Conservation (phyloP, 1,140 invertebrate species). For the Atta cephalotes region DNA sequence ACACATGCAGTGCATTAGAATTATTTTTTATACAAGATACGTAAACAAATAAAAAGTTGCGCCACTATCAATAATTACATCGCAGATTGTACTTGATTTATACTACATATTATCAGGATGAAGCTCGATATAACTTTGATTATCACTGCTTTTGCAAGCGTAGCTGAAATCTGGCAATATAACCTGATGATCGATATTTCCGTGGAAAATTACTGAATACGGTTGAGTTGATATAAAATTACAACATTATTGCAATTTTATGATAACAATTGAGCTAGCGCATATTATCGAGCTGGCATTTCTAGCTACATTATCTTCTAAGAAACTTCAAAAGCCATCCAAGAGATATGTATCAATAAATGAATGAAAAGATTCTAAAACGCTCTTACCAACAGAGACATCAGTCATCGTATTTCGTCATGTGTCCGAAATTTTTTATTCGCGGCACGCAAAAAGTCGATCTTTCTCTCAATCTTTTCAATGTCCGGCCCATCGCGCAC, state of each 20-base stretch:
- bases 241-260: neutral
- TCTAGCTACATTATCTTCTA: neutral
- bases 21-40: neutral
- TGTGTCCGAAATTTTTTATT: conserved; percentile 30
- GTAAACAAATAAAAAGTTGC: conserved; percentile 1
- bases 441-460: neutral
- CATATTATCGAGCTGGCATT: neutral
- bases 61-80: conserved; percentile 25
- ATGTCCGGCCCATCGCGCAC: conserved; percentile 75
- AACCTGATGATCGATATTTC: conserved; percentile 39
- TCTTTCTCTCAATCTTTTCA: conserved; percentile 29
- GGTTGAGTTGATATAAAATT: neutral
- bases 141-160: conserved; percentile 56
- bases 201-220: neutral
- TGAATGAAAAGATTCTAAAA: neutral
- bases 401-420: conserved; percentile 44
- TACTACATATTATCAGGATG: conserved; percentile 16
- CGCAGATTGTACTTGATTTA: conserved; percentile 24
- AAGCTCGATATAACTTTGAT: conserved; percentile 58
- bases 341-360: neutral
- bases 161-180: conserved; percentile 34
- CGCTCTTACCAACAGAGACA: neutral
- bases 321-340: neutral
- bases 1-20: no score
- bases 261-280: neutral